Base-by-base conservation (phyloP, 2,888 invertebrate genomes). In the Cinara cedri region DNA sequence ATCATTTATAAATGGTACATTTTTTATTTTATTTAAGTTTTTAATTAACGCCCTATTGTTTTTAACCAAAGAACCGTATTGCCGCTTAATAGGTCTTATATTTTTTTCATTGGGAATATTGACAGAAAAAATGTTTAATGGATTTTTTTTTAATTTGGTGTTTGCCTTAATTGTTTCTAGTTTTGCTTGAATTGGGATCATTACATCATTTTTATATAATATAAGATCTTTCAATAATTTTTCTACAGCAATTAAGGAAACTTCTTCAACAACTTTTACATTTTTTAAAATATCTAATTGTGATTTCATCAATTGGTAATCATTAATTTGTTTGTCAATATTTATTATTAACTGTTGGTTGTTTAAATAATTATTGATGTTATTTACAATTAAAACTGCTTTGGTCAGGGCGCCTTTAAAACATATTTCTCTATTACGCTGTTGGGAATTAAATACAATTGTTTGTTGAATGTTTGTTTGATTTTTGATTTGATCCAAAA, bases 201-300 rank as follows among this genome's bases (percentile, higher is more conserved):
- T 21, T 21, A 78, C 51, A 51, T 78, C 51, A 78, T 70, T 78
- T 60, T 70, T 34, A 19, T 16, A 78, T n/a, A 57, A 70, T n/a
- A 24, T 51, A 42, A 78, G 60, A 8, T 78, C 78, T 14, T 70
- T 11, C 3, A 70, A 51, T 49, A 78, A 60, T 8, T 19, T 70
- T 51, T 70, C 6, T 0, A 34, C 21, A 0, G 34, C 42, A 16
- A 51, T 42, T 42, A 70, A 60, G 3, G 62, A 8, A 2, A 21
- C 14, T 49, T 70, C 46, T 16, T 70, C 70, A 1, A 70, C 24
- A 6, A 70, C n/a, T 21, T 51, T 3, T 42, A 62, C 11, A n/a
- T 49, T 42, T 4, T 62, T 70, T n/a, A 78, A 60, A 9, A 21
- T 13, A 21, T 78, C 11, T 11, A 78, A 49, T 9, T n/a, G 49